Base-by-base conservation (phyloP, 2,797 vertebrate species). In the Dipus sagitta region DNA sequence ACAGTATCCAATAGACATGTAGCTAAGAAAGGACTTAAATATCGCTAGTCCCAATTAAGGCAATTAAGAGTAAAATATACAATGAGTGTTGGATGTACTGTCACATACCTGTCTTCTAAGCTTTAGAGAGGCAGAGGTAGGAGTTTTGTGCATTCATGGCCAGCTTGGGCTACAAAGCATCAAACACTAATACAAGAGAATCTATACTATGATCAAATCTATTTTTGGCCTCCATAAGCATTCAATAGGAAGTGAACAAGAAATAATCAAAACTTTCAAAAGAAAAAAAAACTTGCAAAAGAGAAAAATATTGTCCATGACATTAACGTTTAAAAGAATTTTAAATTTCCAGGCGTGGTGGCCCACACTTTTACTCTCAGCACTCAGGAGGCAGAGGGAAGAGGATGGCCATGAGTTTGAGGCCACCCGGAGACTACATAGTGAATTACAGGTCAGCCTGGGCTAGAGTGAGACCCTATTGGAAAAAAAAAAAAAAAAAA, bases 141-240 rank as follows among this genome's bases (percentile, higher is more conserved):
- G n/a, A 71, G 52, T 28, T 72, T 38, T 23, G 6, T 13, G 32
- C 4, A 38, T 72, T 72, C 58, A 72, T 60, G 32, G 54, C 32
- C 26, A 74, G 71, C 84, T 58, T 86, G 70, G 18, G 12, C 70
- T 64, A 75, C 54, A 75, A 8, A 64, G 6, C 79, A 70, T 70
- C 76, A 95, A 52, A 47, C 23, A 62, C 21, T 42, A 3, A 54
- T 62, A 34, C 60, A 70, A 86, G 18, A 67, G 28, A 80, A 75
- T 80, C 32, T 71, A 23, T 12, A 86, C 42, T 77, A 76, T 47
- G 2, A 86, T 80, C n/a, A 81, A 34, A 82, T 82, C 26, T 75
- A 88, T 60, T 90, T 62, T 93, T 81, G 67, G 70, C 28, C 54
- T 85, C 26, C 58, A 21, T 81, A 90, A 70, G 23, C 24, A 86